Percentiles rank a stretch among this genome's conserved stretches.
Evolutionary conservation across 2,888 invertebrate genomes (phyloP).

Genomic region (Drosophila putrida): DNA sequence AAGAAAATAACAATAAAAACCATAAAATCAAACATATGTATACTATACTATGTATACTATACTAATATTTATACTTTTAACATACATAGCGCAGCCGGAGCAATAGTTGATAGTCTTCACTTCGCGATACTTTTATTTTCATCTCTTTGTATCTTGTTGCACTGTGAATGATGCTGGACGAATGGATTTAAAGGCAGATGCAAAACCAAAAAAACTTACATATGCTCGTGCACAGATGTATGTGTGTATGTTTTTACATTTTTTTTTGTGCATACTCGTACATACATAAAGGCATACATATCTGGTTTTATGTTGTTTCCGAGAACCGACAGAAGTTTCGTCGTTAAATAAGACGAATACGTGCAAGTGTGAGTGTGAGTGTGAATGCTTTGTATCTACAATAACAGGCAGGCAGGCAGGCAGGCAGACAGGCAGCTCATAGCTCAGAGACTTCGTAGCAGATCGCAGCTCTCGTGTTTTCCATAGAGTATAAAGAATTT

Average conservation of each 20-base stretch:
- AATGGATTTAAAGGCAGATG: conserved; percentile 33
- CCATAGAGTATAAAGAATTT: conserved; percentile 45
- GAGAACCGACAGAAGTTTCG: conserved; percentile 63
- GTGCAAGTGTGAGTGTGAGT: conserved; percentile 43
- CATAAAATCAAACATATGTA: too few species aligned
- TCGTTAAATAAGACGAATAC: conserved; percentile 68
- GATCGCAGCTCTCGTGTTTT: conserved; percentile 33
- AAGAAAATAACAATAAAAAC: too few species aligned
- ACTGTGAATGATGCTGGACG: conserved; percentile 34
- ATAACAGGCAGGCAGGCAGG: conserved; percentile 10
- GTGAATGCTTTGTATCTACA: conserved; percentile 46
- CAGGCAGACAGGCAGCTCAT: not conserved
- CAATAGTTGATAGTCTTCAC: conserved; percentile 10
- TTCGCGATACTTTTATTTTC: conserved; percentile 18
- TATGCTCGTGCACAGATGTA: conserved; percentile 2
- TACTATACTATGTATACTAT: not conserved
- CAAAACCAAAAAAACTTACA: conserved; percentile 34
- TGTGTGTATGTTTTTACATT: not conserved
- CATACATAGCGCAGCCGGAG: not conserved
- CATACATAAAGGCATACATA: conserved; percentile 27
- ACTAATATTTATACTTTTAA: not conserved
- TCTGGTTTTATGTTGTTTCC: conserved; percentile 72
- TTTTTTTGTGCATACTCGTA: not conserved
- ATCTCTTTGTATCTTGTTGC: conserved; percentile 23
- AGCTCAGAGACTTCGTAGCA: conserved; percentile 4